Evolutionary conservation across 2,113 vertebrate species (phyloP).

Genomic region (Mesoclemmys tuberculata): DNA sequence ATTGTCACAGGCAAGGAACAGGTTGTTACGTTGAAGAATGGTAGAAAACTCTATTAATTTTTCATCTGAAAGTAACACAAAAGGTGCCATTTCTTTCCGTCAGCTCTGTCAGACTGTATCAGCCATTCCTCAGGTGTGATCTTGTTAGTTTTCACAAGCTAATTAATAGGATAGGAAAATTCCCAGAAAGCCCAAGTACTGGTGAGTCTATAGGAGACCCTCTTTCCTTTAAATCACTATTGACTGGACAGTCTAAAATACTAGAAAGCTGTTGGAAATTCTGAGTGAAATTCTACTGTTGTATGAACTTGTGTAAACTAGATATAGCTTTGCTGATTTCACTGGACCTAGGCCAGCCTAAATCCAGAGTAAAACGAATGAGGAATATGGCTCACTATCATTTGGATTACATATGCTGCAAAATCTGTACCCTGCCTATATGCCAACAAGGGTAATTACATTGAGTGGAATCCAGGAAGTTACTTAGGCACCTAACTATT

Average conservation of each 20-base stretch:
- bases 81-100: neutral
- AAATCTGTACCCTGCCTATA: neutral
- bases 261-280: neutral
- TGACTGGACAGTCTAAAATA: neutral
- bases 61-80: neutral
- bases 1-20: neutral
- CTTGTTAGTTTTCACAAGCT: neutral
- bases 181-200: neutral
- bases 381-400: neutral
- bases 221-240: neutral
- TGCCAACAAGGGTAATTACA: conserved; percentile 32
- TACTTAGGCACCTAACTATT: neutral
- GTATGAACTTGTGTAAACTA: neutral
- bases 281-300: neutral
- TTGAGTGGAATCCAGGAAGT: neutral
- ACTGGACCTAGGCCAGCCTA: neutral
- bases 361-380: neutral
- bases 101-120: neutral
- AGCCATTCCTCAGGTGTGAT: neutral
- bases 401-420: neutral
- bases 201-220: neutral
- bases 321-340: neutral
- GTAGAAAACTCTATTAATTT: neutral
- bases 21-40: neutral
- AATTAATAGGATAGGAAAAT: neutral